A percentile compares a stretch with the other conserved stretches of the same genome.
Conservation (phyloP, 2,888 invertebrate genomes). For the Sceliomorpha sp. region DNA sequence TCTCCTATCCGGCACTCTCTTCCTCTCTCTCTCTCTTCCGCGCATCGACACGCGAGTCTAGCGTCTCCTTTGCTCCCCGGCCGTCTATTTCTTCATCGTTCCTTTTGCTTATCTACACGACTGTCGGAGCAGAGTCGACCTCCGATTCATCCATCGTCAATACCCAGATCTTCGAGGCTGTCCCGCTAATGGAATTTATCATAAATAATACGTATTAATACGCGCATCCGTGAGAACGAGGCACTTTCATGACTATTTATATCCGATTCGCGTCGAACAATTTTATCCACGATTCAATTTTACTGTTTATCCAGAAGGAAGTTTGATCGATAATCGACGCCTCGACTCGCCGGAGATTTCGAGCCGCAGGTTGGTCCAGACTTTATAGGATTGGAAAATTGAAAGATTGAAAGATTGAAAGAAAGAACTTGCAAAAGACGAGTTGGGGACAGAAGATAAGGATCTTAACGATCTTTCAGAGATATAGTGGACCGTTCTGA, state of each 20-base stretch:
- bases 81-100: conserved; percentile 26
- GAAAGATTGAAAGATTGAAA: too few relatives aligned
- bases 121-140: conserved; percentile 30
- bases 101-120: conserved; percentile 25
- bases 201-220: conserved; percentile 50
- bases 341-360: too few relatives aligned
- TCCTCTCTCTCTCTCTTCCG: conserved; percentile 47
- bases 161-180: conserved; percentile 24
- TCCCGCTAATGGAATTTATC: conserved; percentile 53
- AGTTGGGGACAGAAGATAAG: too few relatives aligned
- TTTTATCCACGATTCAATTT: too few relatives aligned
- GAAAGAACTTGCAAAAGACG: too few relatives aligned
- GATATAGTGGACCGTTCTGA: too few relatives aligned
- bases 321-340: too few relatives aligned
- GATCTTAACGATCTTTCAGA: too few relatives aligned
- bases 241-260: conserved; percentile 45
- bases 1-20: conserved; percentile 26
- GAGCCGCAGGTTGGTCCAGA: too few relatives aligned
- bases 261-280: conserved; percentile 26
- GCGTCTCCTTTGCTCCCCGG: conserved; percentile 7
- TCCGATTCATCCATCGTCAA: conserved; percentile 44
- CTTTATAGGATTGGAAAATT: too few relatives aligned
- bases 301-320: too few relatives aligned
- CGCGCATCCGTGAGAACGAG: conserved; percentile 47
- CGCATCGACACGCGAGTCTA: conserved; percentile 32